Evolutionary conservation across 2,888 invertebrate species (phyloP), one percentile per base, ranked within the genome.

Genomic region (Gibbula magus): DNA sequence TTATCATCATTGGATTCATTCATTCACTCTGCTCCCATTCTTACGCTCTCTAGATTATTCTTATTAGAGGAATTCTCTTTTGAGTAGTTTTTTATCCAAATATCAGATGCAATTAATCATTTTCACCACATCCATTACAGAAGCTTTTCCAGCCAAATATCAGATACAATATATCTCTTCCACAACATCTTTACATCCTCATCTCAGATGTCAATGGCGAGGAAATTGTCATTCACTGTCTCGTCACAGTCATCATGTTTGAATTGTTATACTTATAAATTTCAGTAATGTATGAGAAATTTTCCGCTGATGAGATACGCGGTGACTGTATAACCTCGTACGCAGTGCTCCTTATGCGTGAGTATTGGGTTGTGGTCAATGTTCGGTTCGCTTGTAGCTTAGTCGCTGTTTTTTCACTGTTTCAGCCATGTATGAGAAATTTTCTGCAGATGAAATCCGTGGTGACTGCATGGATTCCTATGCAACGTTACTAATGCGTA

Each of bases 401-500:
- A 45, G 45, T 45, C 13, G 45, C 45, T 1, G 13, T 13, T 45
- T 35, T 45, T 45, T 45, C 45, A 10, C 4, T 70, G 70, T 88
- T 86, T 18, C 86, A 92, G 92, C 86, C 10, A 90, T 91, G 88
- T 89, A 91, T 86, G 84, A 86, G 73, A 90, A 88, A 79, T 89
- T 90, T 78, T 85, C 85, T 32, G 83, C 85, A 35, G 91, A 92
- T 86, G 90, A 91, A 75, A 88, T 90, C 18, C 84, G 88, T 52
- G 87, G 88, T 29, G 86, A 89, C 79, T 87, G 88, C 78, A 89
- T 91, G 82, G 89, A 88, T 78, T 88, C 88, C 0, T 91, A 91
- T 85, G 91, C 90, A 78, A 90, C 90, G 25, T 84, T 90, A 7
- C 82, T 91, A n/a, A 90, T 90, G 89, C 91, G 90, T 90, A 87